Evolutionary conservation across 2,113 vertebrate genomes (phyloP).

Genomic region (Tychaedon coryphoeus): DNA sequence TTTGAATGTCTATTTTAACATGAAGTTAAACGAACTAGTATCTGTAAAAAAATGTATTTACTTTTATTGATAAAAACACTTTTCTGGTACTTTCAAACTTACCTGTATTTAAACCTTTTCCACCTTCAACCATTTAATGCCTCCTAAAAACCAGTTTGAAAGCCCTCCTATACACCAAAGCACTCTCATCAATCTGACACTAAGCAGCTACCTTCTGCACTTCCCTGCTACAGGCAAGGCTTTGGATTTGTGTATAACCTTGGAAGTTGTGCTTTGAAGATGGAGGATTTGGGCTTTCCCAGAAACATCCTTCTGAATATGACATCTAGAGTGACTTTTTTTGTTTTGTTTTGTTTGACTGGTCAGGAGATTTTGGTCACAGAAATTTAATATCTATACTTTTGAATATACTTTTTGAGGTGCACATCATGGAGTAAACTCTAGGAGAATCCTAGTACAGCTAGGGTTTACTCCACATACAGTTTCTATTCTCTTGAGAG

Average conservation of each 20-base stretch:
- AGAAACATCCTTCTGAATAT: background rate
- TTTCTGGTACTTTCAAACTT: background rate
- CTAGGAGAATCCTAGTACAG: background rate
- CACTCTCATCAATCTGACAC: background rate
- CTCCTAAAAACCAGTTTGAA: background rate
- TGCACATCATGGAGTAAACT: background rate
- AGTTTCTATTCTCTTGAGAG: background rate
- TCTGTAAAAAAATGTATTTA: background rate
- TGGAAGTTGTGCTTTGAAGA: background rate
- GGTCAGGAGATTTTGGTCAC: background rate
- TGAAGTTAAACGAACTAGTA: background rate
- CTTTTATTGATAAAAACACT: background rate
- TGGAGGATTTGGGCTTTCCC: background rate
- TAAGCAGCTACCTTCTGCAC: background rate
- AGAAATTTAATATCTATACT: background rate
- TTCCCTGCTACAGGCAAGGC: background rate
- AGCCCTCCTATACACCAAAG: background rate
- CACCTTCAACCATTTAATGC: background rate
- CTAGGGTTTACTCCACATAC: background rate
- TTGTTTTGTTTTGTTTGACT: background rate
- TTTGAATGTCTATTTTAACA: background rate
- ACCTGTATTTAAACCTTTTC: background rate
- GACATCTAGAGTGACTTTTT: background rate
- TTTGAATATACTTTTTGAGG: background rate
- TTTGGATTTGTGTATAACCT: rapidly evolving